Conservation (phyloP, 1,140 invertebrate species). For the Druon quercuslanigerum region DNA sequence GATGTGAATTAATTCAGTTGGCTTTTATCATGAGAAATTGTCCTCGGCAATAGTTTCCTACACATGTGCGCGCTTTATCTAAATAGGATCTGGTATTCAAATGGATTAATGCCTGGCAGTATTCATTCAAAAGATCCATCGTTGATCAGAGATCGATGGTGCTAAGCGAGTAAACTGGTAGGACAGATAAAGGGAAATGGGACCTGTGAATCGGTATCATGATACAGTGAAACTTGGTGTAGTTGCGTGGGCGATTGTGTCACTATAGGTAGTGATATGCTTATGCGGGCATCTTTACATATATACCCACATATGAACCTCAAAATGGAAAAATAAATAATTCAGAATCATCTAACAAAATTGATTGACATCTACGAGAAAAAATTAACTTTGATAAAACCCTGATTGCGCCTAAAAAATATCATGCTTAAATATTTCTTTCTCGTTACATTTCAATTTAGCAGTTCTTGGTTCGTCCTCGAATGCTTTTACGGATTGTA, state of each 20-base stretch:
- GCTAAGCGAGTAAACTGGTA: constrained; percentile 22
- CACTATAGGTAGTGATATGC: constrained; percentile 39
- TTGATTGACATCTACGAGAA: too few relatives aligned
- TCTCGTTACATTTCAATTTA: too few relatives aligned
- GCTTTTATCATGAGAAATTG: neutral
- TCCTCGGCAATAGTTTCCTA: constrained; percentile 8
- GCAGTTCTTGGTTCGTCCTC: too few relatives aligned
- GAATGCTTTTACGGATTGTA: too few relatives aligned
- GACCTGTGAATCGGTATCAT: constrained; percentile 64
- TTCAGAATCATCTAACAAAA: too few relatives aligned
- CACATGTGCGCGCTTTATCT: constrained; percentile 52
- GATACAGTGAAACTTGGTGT: constrained; percentile 55
- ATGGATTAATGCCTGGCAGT: constrained; percentile 46
- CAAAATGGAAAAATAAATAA: too few relatives aligned
- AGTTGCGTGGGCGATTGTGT: constrained; percentile 38
- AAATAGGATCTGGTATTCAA: constrained; percentile 49
- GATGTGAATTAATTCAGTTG: neutral
- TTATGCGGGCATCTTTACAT: constrained; percentile 30
- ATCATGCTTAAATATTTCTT: too few relatives aligned
- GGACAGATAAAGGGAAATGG: constrained; percentile 46
- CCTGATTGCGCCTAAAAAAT: too few relatives aligned
- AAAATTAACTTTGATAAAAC: too few relatives aligned
- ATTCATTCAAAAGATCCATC: constrained; percentile 57
- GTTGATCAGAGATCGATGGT: constrained; percentile 57
- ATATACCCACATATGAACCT: constrained; percentile 14